Conservation (phyloP, 2,888 invertebrate species). For the Atherix ibis region DNA sequence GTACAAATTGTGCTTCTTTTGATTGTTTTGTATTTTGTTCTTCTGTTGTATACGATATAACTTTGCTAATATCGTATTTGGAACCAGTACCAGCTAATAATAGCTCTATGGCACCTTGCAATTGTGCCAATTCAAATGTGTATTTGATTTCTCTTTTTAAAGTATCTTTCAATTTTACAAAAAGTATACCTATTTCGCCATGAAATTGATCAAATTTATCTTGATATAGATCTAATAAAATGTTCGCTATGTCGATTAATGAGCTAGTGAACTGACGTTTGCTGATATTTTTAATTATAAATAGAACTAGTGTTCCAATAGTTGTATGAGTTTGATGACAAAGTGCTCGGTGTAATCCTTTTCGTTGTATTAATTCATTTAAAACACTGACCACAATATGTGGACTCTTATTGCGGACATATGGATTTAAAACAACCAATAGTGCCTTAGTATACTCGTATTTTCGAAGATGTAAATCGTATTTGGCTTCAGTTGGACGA, state of each 20-base stretch:
- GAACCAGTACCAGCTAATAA: too few relatives aligned
- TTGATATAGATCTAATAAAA: slow-evolving; percentile 61
- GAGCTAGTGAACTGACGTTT: slow-evolving; percentile 58
- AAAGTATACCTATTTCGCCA: slow-evolving; percentile 42
- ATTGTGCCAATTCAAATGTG: slow-evolving; percentile 43
- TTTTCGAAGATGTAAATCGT: slow-evolving; percentile 57
- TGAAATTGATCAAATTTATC: slow-evolving; percentile 45
- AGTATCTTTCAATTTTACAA: slow-evolving; percentile 42
- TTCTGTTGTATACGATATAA: too few relatives aligned
- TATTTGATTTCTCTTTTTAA: slow-evolving; percentile 52
- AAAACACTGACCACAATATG: slow-evolving; percentile 65
- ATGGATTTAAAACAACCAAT: slow-evolving; percentile 46
- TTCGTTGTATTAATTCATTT: slow-evolving; percentile 73
- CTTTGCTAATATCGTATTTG: too few relatives aligned
- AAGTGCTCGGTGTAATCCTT: slow-evolving; percentile 60
- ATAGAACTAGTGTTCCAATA: slow-evolving; percentile 51
- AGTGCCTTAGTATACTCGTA: slow-evolving; percentile 74
- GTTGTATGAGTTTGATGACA: slow-evolving; percentile 52
- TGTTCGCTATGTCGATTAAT: slow-evolving; percentile 55
- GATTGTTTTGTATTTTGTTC: too few relatives aligned
- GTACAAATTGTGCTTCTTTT: too few relatives aligned
- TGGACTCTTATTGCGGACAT: slow-evolving; percentile 47
- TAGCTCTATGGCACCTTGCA: slow-evolving; percentile 55
- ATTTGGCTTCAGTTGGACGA: slow-evolving; percentile 22
- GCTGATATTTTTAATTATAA: slow-evolving; percentile 56